Percentiles rank a stretch among this genome's conserved stretches.
These are phyloP conservation scores for Tenthredo livida DNA, from an alignment of 2,888 invertebrate species.

Conservation along the genomic window DNA sequence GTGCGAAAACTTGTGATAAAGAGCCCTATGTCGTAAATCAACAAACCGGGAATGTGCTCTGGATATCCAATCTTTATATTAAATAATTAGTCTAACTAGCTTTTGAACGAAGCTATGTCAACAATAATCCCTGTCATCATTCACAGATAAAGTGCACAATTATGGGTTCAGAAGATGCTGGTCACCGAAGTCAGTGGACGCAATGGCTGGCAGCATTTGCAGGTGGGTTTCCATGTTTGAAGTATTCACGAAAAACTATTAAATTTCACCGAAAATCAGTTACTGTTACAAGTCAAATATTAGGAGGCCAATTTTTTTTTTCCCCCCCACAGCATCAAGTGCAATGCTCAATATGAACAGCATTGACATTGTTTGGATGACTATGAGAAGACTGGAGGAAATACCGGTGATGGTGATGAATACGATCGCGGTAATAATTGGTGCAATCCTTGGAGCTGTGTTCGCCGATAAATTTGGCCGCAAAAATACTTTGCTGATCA, in stretches of 20 bases:
- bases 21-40: background rate
- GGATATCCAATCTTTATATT: background rate
- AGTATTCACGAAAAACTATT: background rate
- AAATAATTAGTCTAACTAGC: background rate
- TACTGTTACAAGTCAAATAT: background rate
- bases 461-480: background rate
- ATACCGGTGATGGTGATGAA: too few relatives aligned
- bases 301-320: background rate
- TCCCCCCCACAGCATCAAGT: background rate
- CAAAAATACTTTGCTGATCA: background rate
- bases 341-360: background rate
- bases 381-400: background rate
- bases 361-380: background rate
- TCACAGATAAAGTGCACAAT: background rate
- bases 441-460: constrained; percentile 8
- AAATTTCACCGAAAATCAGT: background rate
- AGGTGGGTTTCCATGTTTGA: background rate
- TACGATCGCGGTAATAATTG: background rate
- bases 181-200: background rate
- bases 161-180: background rate
- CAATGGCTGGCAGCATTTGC: constrained; percentile 35
- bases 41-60: background rate
- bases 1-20: background rate
- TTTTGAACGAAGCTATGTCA: background rate
- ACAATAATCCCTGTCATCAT: background rate